Evolutionary conservation across 2,888 invertebrate species (phyloP), one percentile per base, ranked within the genome.

Genomic region (Ophioninae sp.): DNA sequence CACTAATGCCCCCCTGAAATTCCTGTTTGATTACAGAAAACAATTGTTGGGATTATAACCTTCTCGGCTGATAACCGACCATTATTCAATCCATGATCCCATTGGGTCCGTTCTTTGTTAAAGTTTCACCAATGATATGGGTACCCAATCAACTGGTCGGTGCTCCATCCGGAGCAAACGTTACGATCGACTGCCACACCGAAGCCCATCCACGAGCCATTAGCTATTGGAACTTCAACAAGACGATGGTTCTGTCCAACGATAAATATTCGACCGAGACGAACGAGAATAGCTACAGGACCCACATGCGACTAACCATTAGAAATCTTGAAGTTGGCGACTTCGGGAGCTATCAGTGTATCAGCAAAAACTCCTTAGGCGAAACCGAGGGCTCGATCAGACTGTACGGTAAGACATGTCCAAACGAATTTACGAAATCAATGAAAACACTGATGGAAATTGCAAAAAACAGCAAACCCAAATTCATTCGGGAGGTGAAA

Each of bases 121-220:
- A 94, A 98, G 98, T 98, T 94, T 96, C 97, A 0, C 98, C 98
- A 73, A 97, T 98, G 97, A 97, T 98, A 92, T 98, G 97, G 96
- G 97, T 98, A 86, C 97, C 98, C 78, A 98, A 98, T 94, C 98
- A 98, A 94, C 94, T 98, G 93, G 97, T 98, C 85, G 98, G 98
- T 1, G 98, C 98, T 44, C 98, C 98, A 82, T 95, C 96, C 81
- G 97, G 97, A 85, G 97, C 97, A 71, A 97, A 98, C 94, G 98
- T 98, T 86, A 97, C 97, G 68, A 96, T 98, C 90, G 98, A 98
- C 94, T 98, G 98, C 93, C 97, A 97, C 93, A 97, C 98, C 23
- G 98, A 98, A 93, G 98, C 98, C 74, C 97, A 97, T 93, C 98
- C 98, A 10, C 95, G 97, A 85, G 97, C 98, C 88, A 98, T 98